A percentile compares a stretch with the other conserved stretches of the same genome.
Conservation (phyloP, 2,797 vertebrate species). For the Alca torda region DNA sequence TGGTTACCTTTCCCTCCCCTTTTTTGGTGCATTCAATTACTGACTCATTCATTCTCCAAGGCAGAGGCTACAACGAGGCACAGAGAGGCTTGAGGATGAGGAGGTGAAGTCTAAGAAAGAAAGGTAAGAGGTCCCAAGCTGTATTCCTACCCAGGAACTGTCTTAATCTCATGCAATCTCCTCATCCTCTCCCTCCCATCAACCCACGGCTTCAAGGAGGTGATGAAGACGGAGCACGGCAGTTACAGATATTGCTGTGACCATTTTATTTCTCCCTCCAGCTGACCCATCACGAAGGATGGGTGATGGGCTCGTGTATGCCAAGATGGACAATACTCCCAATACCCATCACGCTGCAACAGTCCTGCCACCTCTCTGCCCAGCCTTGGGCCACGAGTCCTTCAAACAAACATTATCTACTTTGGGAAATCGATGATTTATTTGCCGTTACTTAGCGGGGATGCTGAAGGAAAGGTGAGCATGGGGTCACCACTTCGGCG, state of each 20-base stretch:
- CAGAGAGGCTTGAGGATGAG: neutral
- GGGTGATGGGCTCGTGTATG: neutral
- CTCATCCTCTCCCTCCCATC: neutral
- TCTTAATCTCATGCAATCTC: neutral
- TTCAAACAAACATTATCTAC: neutral
- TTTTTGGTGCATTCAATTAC: neutral
- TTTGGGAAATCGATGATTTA: neutral
- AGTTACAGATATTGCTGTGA: neutral
- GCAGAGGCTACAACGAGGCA: neutral
- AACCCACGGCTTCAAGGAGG: neutral
- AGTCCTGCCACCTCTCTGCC: neutral
- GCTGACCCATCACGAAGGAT: neutral
- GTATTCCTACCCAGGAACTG: neutral
- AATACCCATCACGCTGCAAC: fast-evolving
- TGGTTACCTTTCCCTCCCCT: neutral
- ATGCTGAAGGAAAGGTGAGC: neutral
- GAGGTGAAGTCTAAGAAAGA: neutral
- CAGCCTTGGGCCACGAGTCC: neutral
- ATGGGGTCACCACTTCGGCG: fast-evolving
- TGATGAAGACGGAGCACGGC: neutral
- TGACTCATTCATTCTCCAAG: neutral
- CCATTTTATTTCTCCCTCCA: neutral
- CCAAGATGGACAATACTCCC: neutral
- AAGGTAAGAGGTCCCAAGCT: neutral
- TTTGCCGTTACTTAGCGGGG: neutral